phyloP scores from a whole-genome alignment of 2,113 vertebrate species.

The Gorsachius goisagi region DNA sequence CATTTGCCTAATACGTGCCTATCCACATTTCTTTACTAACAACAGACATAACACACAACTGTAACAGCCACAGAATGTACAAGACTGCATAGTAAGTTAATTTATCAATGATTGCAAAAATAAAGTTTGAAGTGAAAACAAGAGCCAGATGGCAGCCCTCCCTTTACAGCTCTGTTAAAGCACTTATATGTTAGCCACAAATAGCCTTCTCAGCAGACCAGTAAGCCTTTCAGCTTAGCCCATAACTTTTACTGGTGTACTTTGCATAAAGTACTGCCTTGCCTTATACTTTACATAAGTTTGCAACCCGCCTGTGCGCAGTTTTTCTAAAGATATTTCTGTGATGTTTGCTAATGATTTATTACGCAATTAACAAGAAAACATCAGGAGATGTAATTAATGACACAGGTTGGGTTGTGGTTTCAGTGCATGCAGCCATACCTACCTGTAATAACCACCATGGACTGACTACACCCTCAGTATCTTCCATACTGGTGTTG shows the following conservation, averaged over 20 bases:
- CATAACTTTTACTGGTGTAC: neutral
- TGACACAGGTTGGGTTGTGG: neutral
- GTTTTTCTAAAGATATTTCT: neutral
- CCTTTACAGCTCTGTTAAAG: slow-evolving; percentile 30
- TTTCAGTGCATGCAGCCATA: neutral
- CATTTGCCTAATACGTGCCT: neutral
- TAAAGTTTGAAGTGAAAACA: slow-evolving; percentile 15
- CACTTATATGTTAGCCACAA: slow-evolving; percentile 25
- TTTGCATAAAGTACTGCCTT: neutral
- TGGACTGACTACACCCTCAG: neutral
- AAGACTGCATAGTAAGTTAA: neutral
- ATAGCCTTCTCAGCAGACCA: neutral
- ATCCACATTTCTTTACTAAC: slow-evolving; percentile 27
- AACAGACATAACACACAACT: slow-evolving; percentile 37
- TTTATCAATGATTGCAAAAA: slow-evolving; percentile 47
- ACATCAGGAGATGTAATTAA: neutral
- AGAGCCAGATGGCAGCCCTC: slow-evolving; percentile 38
- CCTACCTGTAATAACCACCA: neutral
- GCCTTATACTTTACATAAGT: neutral
- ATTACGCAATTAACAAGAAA: neutral
- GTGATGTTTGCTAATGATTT: neutral
- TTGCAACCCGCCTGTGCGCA: neutral
- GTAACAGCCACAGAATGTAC: slow-evolving; percentile 9
- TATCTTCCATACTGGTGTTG: neutral
- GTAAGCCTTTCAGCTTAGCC: neutral